These are phyloP conservation scores for Henricia sp. DNA, from an alignment of 53 echinoderm and acorn worm species.

Conservation along the genomic window DNA sequence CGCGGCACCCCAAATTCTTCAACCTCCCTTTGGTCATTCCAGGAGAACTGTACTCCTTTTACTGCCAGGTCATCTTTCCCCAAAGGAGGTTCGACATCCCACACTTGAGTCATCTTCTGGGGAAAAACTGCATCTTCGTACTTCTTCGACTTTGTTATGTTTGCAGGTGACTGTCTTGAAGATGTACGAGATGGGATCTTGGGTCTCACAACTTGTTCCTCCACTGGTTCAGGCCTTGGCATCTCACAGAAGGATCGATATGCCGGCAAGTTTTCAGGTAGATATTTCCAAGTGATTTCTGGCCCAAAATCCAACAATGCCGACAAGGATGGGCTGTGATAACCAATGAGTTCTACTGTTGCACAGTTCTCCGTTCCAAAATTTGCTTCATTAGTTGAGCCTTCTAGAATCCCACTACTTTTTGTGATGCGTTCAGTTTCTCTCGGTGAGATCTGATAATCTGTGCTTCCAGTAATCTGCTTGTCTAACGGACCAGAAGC, in stretches of 20 bases:
- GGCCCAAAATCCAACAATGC: no score
- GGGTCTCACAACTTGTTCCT: slow-evolving; percentile 48
- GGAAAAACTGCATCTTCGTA: not conserved
- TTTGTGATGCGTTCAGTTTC: not conserved
- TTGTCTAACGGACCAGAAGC: not conserved
- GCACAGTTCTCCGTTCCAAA: not conserved
- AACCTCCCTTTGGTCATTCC: slow-evolving; percentile 16
- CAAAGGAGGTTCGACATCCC: not conserved
- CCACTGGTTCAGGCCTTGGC: not conserved
- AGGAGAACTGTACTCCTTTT: slow-evolving; percentile 23
- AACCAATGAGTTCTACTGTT: no score
- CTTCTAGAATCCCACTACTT: not conserved
- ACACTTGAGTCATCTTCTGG: not conserved
- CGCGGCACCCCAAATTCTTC: slow-evolving; percentile 32
- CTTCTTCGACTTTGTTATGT: slow-evolving; percentile 2
- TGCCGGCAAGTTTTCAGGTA: not conserved
- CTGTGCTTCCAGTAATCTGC: no score
- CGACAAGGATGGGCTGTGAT: no score
- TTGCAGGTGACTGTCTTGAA: not conserved
- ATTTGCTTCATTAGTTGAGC: not conserved
- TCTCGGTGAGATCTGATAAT: not conserved
- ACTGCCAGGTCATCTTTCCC: not conserved
- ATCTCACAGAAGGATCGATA: not conserved
- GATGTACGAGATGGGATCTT: slow-evolving; percentile 32
- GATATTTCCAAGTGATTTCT: not conserved